phyloP scores from a whole-genome alignment of 2,113 vertebrate species.

The Cyprinodon tularosa region DNA sequence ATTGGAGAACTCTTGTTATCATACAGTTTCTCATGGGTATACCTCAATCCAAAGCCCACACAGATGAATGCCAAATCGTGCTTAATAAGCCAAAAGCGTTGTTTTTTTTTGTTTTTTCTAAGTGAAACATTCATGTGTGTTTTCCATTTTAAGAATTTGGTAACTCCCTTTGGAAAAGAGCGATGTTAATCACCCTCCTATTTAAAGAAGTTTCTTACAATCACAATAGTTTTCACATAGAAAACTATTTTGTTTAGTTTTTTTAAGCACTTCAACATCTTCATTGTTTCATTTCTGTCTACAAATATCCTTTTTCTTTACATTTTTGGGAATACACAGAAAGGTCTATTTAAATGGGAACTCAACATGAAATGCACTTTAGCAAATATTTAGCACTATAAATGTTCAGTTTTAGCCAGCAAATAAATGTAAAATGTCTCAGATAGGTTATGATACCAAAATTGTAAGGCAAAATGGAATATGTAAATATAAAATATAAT shows the following conservation, averaged over 20 bases:
- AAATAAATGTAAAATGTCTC: too few species aligned
- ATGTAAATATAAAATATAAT: too few species aligned
- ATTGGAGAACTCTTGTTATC: conserved; percentile 75
- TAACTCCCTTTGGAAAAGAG: conserved; percentile 44
- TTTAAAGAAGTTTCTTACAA: conserved; percentile 61
- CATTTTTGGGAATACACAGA: neutral
- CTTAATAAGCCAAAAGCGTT: conserved; percentile 61
- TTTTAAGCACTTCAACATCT: neutral
- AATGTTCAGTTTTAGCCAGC: too few species aligned
- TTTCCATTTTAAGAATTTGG: conserved; percentile 57
- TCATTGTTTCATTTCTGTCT: neutral
- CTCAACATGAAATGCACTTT: too few species aligned
- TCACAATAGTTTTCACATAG: conserved; percentile 33
- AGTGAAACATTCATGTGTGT: conserved; percentile 49
- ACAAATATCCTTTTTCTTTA: conserved; percentile 11
- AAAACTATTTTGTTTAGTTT: conserved; percentile 10
- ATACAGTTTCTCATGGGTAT: conserved; percentile 66
- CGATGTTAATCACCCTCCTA: conserved; percentile 46
- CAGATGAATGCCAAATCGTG: conserved; percentile 63
- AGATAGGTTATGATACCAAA: too few species aligned
- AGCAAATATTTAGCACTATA: too few species aligned
- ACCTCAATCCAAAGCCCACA: conserved; percentile 78
- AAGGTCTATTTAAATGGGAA: too few species aligned
- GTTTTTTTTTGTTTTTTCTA: conserved; percentile 23
- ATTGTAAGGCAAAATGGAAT: too few species aligned